These are phyloP conservation scores for Melipona beecheii DNA, from an alignment of 2,888 invertebrate species.

Conservation along the genomic window DNA sequence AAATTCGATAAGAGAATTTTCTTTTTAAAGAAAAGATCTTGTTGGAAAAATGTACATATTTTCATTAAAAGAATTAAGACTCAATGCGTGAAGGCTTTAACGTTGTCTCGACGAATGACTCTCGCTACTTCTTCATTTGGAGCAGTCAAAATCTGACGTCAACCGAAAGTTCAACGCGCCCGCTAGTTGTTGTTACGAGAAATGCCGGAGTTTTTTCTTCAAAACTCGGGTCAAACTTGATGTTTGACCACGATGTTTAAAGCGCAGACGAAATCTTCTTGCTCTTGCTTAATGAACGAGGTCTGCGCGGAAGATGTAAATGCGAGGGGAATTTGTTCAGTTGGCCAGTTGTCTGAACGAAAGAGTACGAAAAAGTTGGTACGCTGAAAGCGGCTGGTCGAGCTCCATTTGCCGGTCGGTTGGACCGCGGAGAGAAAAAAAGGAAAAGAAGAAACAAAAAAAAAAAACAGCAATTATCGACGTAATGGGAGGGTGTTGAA, in stretches of 20 bases:
- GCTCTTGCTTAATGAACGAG: conserved; percentile 23
- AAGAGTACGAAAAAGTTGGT: conserved; percentile 20
- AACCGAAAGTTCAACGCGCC: no score
- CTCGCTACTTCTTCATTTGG: no score
- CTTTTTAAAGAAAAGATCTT: no score
- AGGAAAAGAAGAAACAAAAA: conserved; percentile 15
- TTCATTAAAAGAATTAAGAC: no score
- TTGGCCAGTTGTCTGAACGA: conserved; percentile 21
- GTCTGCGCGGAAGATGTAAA: conserved; percentile 14
- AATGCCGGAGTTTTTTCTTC: no score
- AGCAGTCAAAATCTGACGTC: no score
- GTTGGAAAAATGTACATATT: no score
- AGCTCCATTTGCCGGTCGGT: conserved; percentile 30
- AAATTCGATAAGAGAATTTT: no score
- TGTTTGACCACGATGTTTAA: neutral
- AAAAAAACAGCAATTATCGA: conserved; percentile 43
- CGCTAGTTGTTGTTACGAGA: no score
- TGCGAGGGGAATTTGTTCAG: conserved; percentile 13
- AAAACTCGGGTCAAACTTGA: no score
- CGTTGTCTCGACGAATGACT: no score
- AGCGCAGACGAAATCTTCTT: neutral
- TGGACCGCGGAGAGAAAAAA: neutral
- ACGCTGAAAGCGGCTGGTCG: conserved; percentile 10
- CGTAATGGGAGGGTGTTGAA: conserved; percentile 7
- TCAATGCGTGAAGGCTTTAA: no score